phyloP scores from a whole-genome alignment of 2,797 vertebrate genomes.

The Lithobates pipiens region DNA sequence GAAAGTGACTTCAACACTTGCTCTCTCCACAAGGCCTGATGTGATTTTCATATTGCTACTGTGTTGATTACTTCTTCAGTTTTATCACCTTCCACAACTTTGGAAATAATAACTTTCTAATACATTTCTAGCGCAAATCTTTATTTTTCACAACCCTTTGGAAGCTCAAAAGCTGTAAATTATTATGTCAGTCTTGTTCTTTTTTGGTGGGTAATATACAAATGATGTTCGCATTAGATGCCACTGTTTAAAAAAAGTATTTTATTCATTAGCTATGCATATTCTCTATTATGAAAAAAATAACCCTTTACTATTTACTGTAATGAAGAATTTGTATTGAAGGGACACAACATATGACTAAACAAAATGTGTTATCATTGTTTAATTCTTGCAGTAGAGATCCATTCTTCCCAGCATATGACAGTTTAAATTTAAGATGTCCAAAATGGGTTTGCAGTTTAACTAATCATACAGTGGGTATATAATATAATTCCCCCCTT shows the following conservation, averaged over 20 bases:
- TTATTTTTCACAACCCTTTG: background rate
- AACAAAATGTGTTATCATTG: no score
- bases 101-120: slow-evolving; percentile 9
- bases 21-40: background rate
- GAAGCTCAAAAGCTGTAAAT: background rate
- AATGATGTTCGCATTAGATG: background rate
- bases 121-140: background rate
- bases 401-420: no score
- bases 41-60: background rate
- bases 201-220: background rate
- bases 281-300: background rate
- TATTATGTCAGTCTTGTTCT: background rate
- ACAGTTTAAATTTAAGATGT: no score
- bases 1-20: slow-evolving; percentile 2
- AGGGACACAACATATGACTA: background rate
- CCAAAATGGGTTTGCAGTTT: no score
- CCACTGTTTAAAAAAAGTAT: background rate
- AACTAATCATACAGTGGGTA: no score
- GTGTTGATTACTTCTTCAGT: background rate
- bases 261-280: background rate
- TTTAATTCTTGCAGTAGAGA: no score
- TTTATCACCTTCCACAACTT: slow-evolving; percentile 13
- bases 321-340: background rate
- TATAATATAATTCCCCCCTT: no score
- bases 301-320: no score